Conservation (phyloP, 2,888 invertebrate species). For the Salticus scenicus region DNA sequence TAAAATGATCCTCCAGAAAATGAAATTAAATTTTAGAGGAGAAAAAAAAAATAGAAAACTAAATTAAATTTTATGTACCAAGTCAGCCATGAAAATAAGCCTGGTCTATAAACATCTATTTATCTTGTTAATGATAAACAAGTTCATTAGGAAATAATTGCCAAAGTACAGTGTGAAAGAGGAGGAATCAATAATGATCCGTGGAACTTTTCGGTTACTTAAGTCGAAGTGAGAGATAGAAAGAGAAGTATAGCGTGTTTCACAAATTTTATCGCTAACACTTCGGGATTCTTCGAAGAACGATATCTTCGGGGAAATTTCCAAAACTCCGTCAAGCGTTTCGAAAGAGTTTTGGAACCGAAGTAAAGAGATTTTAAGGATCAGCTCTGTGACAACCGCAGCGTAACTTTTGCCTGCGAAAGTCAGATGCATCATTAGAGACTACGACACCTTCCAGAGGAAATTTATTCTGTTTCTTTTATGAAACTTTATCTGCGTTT, state of each 20-base stretch:
- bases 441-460: neutral
- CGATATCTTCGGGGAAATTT: conserved; percentile 5
- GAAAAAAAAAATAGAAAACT: too few relatives aligned
- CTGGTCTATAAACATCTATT: neutral
- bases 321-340: conserved; percentile 4
- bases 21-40: too few relatives aligned
- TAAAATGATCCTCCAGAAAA: too few relatives aligned
- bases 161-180: neutral
- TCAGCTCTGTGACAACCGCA: neutral
- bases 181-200: neutral
- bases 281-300: neutral
- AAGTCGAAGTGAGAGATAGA: neutral
- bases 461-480: conserved; percentile 4
- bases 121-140: neutral
- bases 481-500: neutral
- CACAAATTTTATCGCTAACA: neutral
- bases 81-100: neutral
- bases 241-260: too few relatives aligned
- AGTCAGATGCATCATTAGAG: neutral
- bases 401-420: neutral
- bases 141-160: conserved; percentile 7
- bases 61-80: too few relatives aligned
- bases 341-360: neutral
- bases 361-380: conserved; percentile 3
- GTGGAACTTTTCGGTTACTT: conserved; percentile 1